Evolutionary conservation across 1,140 invertebrate species (phyloP).

Genomic region (Drosophila gunungcola): DNA sequence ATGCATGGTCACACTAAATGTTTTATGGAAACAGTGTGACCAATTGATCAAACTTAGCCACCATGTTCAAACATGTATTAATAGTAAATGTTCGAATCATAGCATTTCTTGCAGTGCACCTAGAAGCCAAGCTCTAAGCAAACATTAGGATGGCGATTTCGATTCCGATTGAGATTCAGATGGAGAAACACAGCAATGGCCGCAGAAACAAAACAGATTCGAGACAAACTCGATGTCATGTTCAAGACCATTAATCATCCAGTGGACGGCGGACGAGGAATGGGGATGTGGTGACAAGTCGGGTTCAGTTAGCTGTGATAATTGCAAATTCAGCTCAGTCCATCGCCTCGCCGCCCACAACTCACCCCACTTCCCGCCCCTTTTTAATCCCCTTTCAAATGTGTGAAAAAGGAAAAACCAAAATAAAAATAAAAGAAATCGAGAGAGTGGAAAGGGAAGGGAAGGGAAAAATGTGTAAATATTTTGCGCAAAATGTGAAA

Average conservation of each 20-base stretch:
- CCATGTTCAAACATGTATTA: too few relatives aligned
- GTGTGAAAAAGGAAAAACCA: constrained; percentile 4
- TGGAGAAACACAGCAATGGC: constrained; percentile 2
- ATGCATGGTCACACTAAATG: not conserved
- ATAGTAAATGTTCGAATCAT: not conserved
- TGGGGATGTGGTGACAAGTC: constrained; percentile 10
- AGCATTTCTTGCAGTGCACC: not conserved
- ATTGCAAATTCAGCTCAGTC: constrained; percentile 20
- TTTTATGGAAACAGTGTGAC: not conserved
- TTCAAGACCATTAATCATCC: constrained; percentile 49
- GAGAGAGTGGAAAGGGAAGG: too few relatives aligned
- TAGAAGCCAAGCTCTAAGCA: not conserved
- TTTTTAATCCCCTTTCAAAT: constrained; percentile 9
- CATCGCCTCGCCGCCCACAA: not conserved
- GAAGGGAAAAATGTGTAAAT: constrained; percentile 28
- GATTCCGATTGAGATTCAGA: constrained; percentile 24
- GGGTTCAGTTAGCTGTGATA: constrained; percentile 23
- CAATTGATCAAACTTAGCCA: not conserved
- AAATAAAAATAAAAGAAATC: not conserved
- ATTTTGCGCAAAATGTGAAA: constrained; percentile 35
- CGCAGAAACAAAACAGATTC: constrained; percentile 11
- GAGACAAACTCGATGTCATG: constrained; percentile 47
- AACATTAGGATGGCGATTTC: constrained; percentile 11
- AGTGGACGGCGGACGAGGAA: not conserved
- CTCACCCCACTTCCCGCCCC: not conserved